Conservation (phyloP, 1,140 invertebrate species). For the Popillia japonica region DNA sequence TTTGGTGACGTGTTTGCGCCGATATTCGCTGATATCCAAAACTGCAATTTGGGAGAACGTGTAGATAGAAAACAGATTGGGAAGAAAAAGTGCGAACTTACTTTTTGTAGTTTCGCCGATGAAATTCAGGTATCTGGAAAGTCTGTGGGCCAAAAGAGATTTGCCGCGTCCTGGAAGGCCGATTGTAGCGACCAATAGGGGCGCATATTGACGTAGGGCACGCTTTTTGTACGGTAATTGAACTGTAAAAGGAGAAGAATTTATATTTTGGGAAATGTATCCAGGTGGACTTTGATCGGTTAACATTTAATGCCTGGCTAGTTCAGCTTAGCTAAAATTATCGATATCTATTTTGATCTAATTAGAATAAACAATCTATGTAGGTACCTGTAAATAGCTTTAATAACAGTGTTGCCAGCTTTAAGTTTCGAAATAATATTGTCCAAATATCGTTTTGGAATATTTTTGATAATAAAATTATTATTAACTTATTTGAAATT, state of each 20-base stretch:
- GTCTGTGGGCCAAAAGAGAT: constrained; percentile 88
- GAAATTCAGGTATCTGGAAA: constrained; percentile 90
- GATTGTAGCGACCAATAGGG: constrained; percentile 87
- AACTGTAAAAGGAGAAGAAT: constrained; percentile 61
- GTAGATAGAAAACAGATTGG: not conserved
- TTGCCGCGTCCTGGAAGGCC: constrained; percentile 92
- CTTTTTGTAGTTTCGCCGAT: constrained; percentile 88
- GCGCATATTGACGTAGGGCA: constrained; percentile 69
- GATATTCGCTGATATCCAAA: constrained; percentile 88
- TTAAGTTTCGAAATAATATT: no score
- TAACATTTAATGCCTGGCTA: not conserved
- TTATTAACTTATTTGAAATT: no score
- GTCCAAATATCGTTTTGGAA: no score
- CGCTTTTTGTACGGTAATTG: constrained; percentile 60
- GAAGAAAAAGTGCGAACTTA: not conserved
- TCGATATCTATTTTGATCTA: no score
- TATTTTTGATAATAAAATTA: no score
- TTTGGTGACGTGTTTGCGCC: constrained; percentile 77
- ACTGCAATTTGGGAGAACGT: constrained; percentile 65
- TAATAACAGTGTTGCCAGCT: no score
- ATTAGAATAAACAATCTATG: no score
- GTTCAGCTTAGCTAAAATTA: no score
- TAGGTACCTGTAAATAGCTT: no score
- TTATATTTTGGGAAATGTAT: no score
- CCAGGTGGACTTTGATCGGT: not conserved